Evolutionary conservation across 2,113 vertebrate species (phyloP), one percentile per base, ranked within the genome.

Genomic region (Hylia prasina): DNA sequence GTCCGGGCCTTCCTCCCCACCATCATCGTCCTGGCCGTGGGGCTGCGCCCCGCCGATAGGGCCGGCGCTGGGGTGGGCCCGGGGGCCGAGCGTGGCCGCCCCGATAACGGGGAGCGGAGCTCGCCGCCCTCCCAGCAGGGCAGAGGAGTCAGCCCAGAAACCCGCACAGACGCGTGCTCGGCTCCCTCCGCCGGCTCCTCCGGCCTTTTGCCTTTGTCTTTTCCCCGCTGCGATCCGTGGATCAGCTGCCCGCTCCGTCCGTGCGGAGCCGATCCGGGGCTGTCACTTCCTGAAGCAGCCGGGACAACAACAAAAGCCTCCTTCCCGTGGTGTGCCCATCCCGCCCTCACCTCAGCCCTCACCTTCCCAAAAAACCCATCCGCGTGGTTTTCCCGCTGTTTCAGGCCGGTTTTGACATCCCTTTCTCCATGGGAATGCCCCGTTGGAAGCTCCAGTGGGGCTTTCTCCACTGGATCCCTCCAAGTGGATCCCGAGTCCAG

Each of bases 71-170:
- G 64, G 42, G 3, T 24, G 63, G 63, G 66, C 42, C 17, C 17
- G 65, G 44, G 45, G 35, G 24, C 45, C 33, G 44, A 35, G 65
- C 44, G 44, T 35, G 45, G 66, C 47, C 10, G n/a, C 30, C 14
- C 14, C 42, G 64, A 70, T 70, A 70, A 51, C 68, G 68, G 48
- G 15, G 68, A 37, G 68, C 66, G 11, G n/a, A 15, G 33, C 45
- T n/a, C n/a, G n/a, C n/a, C n/a, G n/a, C n/a, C n/a, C n/a, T n/a
- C n/a, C n/a, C 21, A 23, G 47, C 47, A 2, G 22, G 47, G 68
- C 68, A 0, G 2, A 3, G 48, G 47, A 12, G 2, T 11, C 20
- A 9, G 2, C 48, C 35, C 35, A 4, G 3, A 13, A 39, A 17
- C 4, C 5, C 47, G 0, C 27, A 1, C 14, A 18, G 4, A 50